A percentile compares a stretch with the other conserved stretches of the same genome.
Evolutionary conservation across 1,140 invertebrate genomes (phyloP).

Genomic region (Mycetomoellerius zeteki): DNA sequence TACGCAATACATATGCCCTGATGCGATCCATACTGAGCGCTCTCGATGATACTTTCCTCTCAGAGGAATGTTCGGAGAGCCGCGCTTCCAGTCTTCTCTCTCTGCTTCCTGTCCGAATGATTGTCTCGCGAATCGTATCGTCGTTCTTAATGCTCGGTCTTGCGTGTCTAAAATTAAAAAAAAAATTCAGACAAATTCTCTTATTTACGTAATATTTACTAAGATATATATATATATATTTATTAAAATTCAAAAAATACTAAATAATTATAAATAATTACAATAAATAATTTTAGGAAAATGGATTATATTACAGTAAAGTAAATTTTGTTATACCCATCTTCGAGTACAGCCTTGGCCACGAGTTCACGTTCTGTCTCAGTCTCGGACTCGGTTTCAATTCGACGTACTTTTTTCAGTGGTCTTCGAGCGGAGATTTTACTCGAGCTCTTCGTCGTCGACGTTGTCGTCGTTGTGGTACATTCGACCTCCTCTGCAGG

Average conservation of each 20-base stretch:
- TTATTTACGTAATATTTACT: not conserved
- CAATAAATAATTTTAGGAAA: not conserved
- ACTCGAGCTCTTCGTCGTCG: slow-evolving; percentile 25
- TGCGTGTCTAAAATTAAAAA: not conserved
- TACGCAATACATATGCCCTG: slow-evolving; percentile 77
- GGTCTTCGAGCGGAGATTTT: slow-evolving; percentile 37
- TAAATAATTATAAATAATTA: slow-evolving; percentile 2
- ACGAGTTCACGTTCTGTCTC: not conserved
- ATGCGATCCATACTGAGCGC: slow-evolving; percentile 76
- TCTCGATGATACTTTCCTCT: slow-evolving; percentile 58
- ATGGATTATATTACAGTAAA: not conserved
- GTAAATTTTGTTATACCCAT: slow-evolving; percentile 19
- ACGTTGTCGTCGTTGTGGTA: not conserved
- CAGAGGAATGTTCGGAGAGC: slow-evolving; percentile 45
- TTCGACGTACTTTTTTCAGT: slow-evolving; percentile 46
- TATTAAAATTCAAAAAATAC: slow-evolving; percentile 5
- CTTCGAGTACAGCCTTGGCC: not conserved
- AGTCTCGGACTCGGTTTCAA: slow-evolving; percentile 45
- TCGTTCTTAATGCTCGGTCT: not conserved
- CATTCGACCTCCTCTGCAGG: slow-evolving; percentile 14
- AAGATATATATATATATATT: not conserved
- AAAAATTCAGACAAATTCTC: not conserved
- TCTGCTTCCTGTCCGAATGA: slow-evolving; percentile 33
- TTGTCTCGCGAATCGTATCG: not conserved
- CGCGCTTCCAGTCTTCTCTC: slow-evolving; percentile 27